Evolutionary conservation across 2,113 vertebrate genomes (phyloP).

Genomic region (Capreolus pygargus): DNA sequence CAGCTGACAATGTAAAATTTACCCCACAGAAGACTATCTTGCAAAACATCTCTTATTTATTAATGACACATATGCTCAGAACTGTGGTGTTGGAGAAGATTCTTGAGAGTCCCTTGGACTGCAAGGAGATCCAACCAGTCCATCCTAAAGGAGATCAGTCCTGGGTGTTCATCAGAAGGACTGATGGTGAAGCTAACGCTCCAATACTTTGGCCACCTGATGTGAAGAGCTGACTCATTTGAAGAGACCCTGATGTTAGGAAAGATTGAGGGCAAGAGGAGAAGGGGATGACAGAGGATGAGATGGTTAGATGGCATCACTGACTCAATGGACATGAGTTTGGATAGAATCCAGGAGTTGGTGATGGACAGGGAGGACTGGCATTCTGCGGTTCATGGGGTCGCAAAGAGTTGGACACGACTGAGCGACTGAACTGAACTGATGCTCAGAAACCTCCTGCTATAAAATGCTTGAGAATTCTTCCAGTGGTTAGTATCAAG

Average conservation of each 20-base stretch:
- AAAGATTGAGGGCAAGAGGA: background rate
- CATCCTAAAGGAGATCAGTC: background rate
- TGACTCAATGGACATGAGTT: background rate
- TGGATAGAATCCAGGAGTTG: background rate
- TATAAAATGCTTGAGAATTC: background rate
- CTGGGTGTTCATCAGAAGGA: background rate
- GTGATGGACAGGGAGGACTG: background rate
- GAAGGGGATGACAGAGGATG: background rate
- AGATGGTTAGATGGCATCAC: background rate
- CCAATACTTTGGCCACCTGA: background rate
- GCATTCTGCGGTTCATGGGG: background rate
- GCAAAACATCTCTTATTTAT: background rate
- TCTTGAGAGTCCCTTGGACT: background rate
- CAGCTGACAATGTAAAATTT: background rate
- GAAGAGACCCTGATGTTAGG: background rate
- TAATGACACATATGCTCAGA: background rate
- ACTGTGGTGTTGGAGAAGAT: background rate
- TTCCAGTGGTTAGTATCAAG: background rate
- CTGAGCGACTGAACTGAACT: background rate
- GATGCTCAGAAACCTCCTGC: background rate
- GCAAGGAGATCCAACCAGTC: background rate
- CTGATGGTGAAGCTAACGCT: background rate
- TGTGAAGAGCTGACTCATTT: background rate
- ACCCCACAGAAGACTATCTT: background rate
- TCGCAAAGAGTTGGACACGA: background rate